Evolutionary conservation across 2,888 invertebrate genomes (phyloP), one percentile per base, ranked within the genome.

Genomic region (Epistrophe eligans): DNA sequence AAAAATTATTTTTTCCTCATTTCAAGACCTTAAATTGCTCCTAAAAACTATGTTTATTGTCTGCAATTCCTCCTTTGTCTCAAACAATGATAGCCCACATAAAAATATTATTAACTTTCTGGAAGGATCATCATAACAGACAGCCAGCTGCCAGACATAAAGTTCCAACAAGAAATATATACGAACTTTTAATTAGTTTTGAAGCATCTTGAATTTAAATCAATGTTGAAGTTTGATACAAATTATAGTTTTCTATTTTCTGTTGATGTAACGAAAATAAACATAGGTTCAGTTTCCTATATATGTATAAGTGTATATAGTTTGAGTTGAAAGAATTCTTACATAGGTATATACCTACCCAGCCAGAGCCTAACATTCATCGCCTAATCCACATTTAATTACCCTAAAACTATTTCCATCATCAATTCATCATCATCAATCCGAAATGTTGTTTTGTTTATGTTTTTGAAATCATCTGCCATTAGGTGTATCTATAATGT

Each of bases 171-270:
- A 77, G 45, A 84, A 80, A 52, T 80, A 19, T 72, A 40, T 48
- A 32, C 24, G 43, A 84, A 84, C 84, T 84, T 84, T 84, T 80
- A 84, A 84, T 84, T 84, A 84, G 84, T 84, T 84, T 77, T 38
- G 38, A 60, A 80, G 58, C 84, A 40, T 84, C 80, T 84, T 84
- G 64, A 66, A 77, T 80, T 66, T 72, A 73, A 80, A 80, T 84
- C 84, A 77, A 84, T 84, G 72, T 77, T 55, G 4, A 24, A 24
- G 24, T 24, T 43, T 80, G 77, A 80, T 66, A 80, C 77, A 66
- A 55, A 55, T 55, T 62, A 24, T 62, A 80, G 70, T 71, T 80
- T 58, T 73, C 38, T 24, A n/a, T 32, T 52, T 11, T 32, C 28
- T 32, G 2, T 57, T 73, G 38, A 10, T 45, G 9, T 17, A 17